Conservation (phyloP, 2,113 vertebrate genomes). For the Melanerpes formicivorus region DNA sequence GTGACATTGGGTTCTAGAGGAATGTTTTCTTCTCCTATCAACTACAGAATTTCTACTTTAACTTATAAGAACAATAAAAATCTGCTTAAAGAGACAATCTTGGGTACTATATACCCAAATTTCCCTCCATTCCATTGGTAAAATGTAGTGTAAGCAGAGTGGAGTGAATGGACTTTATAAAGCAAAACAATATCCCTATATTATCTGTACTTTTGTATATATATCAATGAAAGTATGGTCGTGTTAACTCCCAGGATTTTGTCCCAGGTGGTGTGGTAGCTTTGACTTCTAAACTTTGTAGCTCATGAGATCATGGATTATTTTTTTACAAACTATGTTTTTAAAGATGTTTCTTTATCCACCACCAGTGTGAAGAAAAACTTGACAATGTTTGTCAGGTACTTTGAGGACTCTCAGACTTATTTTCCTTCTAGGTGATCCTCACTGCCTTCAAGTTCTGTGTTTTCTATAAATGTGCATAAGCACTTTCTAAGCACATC, state of each 20-base stretch:
- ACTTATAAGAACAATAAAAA: background rate
- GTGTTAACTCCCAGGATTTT: background rate
- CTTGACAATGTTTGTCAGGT: background rate
- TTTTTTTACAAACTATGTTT: background rate
- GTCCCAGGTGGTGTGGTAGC: background rate
- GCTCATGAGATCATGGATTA: rapidly evolving
- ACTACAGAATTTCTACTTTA: background rate
- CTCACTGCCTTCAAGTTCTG: background rate
- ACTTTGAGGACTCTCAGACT: background rate
- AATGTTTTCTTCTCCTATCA: background rate
- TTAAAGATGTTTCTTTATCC: background rate
- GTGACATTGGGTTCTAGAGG: background rate
- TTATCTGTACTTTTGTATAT: rapidly evolving
- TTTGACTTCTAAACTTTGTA: background rate
- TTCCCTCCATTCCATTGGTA: background rate
- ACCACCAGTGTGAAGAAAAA: background rate
- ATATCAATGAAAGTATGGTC: background rate
- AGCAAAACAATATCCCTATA: background rate
- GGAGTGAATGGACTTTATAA: background rate
- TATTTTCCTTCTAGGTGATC: background rate
- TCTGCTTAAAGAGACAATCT: background rate
- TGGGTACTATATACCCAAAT: background rate
- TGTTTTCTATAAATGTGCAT: background rate
- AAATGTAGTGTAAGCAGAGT: background rate
- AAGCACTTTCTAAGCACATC: background rate